A percentile compares a stretch with the other conserved stretches of the same genome.
phyloP scores from a whole-genome alignment of 2,888 invertebrate species.

The Amphimallon solstitiale region DNA sequence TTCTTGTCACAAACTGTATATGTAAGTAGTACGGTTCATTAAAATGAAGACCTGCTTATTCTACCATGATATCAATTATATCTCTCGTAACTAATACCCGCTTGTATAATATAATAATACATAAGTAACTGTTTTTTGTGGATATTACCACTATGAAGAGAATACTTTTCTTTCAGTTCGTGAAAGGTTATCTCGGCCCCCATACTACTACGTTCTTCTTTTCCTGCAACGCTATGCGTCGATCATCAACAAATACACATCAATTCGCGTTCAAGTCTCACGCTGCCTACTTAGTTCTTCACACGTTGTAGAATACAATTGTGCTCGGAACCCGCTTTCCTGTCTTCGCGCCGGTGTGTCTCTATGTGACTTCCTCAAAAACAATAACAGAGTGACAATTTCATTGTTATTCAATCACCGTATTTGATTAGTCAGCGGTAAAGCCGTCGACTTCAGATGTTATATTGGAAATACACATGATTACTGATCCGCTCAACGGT shows the following conservation, averaged over 20 bases:
- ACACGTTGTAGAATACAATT: not conserved
- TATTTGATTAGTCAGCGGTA: not conserved
- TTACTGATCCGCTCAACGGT: constrained; percentile 11
- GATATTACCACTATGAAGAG: constrained; percentile 4
- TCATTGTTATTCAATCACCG: not conserved
- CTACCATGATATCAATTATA: not conserved
- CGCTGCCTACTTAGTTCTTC: constrained; percentile 16
- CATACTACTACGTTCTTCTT: constrained; percentile 14
- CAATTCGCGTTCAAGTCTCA: constrained; percentile 21
- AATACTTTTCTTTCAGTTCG: constrained; percentile 4
- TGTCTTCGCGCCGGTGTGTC: constrained; percentile 16
- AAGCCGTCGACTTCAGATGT: not conserved
- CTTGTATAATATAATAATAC: not conserved
- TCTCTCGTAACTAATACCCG: not conserved
- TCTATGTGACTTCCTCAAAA: constrained; percentile 11
- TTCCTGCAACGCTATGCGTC: not conserved
- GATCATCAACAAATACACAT: constrained; percentile 18
- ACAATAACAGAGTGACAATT: not conserved
- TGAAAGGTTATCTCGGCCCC: constrained; percentile 26
- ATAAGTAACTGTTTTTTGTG: constrained; percentile 3
- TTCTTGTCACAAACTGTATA: too few species aligned
- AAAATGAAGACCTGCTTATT: too few species aligned
- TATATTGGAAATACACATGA: constrained; percentile 9
- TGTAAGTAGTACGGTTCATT: too few species aligned
- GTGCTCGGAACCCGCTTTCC: constrained; percentile 15